Base-by-base conservation (phyloP, 2,888 invertebrate genomes). In the Gari tellinella region DNA sequence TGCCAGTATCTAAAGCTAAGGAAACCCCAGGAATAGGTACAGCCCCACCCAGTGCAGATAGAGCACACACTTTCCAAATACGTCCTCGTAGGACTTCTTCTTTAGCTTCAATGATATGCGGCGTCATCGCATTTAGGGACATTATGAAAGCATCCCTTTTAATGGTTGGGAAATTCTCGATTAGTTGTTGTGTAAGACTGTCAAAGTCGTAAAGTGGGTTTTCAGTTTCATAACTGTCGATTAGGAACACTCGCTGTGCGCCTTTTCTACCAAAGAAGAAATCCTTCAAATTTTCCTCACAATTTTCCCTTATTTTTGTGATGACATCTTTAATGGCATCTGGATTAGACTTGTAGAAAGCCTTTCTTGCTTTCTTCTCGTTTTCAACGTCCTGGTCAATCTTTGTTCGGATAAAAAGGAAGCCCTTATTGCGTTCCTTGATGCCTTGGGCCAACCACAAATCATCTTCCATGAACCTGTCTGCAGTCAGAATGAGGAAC, bases 391-490 rank as follows among this genome's bases (percentile, higher is more conserved):
- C 65, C 12, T 3, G 14, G 37, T 57, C 64, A 40, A 70, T 52
- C 15, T 58, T 56, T 1, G 70, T 63, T 25, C 70, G 38, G 10
- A 70, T 51, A 12, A 70, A 70, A 48, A 56, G 57, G 45, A 58
- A 63, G 0, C 23, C n/a, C 38, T 70, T 70, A 1, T 40, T 38
- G 4, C 12, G 45, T n/a, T 40, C 19, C 10, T 49, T 14, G 1
- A 70, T 46, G 41, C 57, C 52, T 19, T 37, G 41, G 21, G 63
- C 63, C 12, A 70, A 52, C 70, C 64, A 64, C 7, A 56, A 4
- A 41, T 70, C 70, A 38, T 64, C 41, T 49, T 64, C 70, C 14
- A 46, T 70, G 14, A 70, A 64, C 25, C 64, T 45, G 19, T n/a
- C 23, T 15, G 23, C 21, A 2, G 45, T 38, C 12, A 63, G 15